phyloP scores from a whole-genome alignment of 1,140 invertebrate species.

The Pemphigus obesinymphae region DNA sequence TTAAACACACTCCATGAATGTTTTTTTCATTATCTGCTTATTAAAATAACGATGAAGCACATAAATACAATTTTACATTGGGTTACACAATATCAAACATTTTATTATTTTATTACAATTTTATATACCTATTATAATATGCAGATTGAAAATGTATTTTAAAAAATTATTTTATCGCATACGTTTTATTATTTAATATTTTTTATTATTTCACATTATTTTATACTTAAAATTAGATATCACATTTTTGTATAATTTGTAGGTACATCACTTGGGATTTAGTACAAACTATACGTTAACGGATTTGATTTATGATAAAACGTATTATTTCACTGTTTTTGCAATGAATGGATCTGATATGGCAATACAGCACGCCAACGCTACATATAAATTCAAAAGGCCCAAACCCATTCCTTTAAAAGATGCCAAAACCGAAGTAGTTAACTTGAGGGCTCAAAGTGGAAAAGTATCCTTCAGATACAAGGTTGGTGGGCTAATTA shows the following conservation, averaged over 20 bases:
- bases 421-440: conserved; percentile 49
- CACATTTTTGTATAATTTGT: not conserved
- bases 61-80: no score
- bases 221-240: no score
- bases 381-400: conserved; percentile 44
- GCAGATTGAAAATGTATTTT: no score
- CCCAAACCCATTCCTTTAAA: conserved; percentile 48
- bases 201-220: no score
- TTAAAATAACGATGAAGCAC: no score
- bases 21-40: no score
- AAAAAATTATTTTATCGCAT: no score
- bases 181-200: no score
- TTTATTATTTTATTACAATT: no score
- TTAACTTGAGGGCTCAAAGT: conserved; percentile 50
- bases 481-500: conserved; percentile 48
- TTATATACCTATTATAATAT: no score
- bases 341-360: conserved; percentile 51
- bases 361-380: conserved; percentile 49
- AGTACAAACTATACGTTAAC: conserved; percentile 57
- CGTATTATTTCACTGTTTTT: conserved; percentile 54
- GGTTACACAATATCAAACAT: no score
- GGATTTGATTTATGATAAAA: conserved; percentile 54
- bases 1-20: no score
- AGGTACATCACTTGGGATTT: conserved; percentile 55
- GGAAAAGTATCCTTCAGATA: conserved; percentile 51